phyloP scores from a whole-genome alignment of 2,113 vertebrate species.

The Parus major region DNA sequence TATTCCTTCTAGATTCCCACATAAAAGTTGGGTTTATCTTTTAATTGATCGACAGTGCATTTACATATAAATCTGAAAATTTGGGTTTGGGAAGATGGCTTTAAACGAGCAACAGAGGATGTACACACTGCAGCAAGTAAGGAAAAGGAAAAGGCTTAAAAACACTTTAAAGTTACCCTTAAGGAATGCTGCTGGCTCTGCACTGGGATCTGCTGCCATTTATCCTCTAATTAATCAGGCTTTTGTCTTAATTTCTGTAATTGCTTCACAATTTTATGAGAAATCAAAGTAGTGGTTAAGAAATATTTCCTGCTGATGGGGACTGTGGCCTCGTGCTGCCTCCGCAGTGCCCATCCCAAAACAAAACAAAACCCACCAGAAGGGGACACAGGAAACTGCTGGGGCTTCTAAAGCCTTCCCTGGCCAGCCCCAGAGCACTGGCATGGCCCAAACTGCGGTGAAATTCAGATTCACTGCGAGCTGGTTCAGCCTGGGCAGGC shows the following conservation, averaged over 20 bases:
- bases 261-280: neutral
- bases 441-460: neutral
- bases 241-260: neutral
- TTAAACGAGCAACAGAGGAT: neutral
- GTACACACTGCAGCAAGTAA: neutral
- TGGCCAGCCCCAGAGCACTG: neutral
- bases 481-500: neutral
- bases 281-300: neutral
- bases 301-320: neutral
- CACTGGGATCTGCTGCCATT: neutral
- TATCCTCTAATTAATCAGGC: neutral
- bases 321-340: neutral
- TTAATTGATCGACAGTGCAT: conserved; percentile 56
- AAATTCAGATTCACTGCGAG: neutral
- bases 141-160: neutral
- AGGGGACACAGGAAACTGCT: neutral
- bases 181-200: neutral
- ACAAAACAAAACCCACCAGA: neutral
- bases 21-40: conserved; percentile 52
- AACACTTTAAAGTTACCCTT: neutral
- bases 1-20: neutral
- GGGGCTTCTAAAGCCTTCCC: neutral
- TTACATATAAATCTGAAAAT: conserved; percentile 60
- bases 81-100: neutral
- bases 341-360: fast-evolving